Evolutionary conservation across 2,113 vertebrate species (phyloP).

Genomic region (Peromyscus leucopus): DNA sequence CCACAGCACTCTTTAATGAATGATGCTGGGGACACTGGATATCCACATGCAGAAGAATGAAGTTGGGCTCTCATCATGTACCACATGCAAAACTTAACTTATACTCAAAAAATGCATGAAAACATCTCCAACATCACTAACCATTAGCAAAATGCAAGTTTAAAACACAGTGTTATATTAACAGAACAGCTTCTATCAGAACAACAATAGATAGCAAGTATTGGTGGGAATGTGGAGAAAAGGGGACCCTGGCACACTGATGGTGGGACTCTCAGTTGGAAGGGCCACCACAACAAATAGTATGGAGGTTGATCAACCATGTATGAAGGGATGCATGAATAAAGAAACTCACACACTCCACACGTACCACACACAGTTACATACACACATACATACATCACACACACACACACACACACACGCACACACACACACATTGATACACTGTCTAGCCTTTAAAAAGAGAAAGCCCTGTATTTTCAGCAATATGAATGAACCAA

Average conservation of each 20-base stretch:
- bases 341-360: background rate
- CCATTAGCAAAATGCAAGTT: background rate
- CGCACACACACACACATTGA: background rate
- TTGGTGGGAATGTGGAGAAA: background rate
- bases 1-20: background rate
- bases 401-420: background rate
- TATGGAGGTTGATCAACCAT: background rate
- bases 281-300: background rate
- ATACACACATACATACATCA: background rate
- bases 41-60: background rate
- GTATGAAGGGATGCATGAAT: background rate
- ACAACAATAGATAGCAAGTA: background rate
- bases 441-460: background rate
- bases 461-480: background rate
- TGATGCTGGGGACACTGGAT: background rate
- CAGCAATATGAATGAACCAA: background rate
- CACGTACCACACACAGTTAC: no score
- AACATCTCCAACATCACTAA: background rate
- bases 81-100: background rate
- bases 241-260: background rate
- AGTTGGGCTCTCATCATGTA: background rate
- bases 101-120: background rate
- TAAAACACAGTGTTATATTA: background rate
- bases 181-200: background rate
- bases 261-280: background rate